Evolutionary conservation across 1,140 invertebrate genomes (phyloP).

Genomic region (Archegozetes longisetosus): DNA sequence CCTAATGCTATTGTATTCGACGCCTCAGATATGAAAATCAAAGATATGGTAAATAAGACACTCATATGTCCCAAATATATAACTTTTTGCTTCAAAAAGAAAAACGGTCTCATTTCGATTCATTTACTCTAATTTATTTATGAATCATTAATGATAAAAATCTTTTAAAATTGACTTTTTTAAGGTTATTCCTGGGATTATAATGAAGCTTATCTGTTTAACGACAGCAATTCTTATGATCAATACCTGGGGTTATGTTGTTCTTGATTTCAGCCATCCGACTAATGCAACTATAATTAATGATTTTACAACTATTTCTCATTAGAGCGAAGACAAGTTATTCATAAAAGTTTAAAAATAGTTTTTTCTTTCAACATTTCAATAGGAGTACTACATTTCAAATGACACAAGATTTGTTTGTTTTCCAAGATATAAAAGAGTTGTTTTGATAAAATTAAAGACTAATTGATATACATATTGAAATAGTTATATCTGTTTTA

Average conservation of each 20-base stretch:
- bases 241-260: slow-evolving; percentile 50
- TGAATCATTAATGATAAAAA: background rate
- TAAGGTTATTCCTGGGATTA: slow-evolving; percentile 49
- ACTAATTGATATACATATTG: too few species aligned
- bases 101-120: background rate
- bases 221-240: slow-evolving; percentile 46
- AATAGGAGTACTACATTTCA: too few species aligned
- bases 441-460: too few species aligned
- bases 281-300: too few species aligned
- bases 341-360: too few species aligned
- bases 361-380: too few species aligned
- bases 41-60: slow-evolving; percentile 24
- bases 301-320: too few species aligned
- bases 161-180: background rate
- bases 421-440: too few species aligned
- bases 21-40: slow-evolving; percentile 29
- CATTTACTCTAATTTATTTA: background rate
- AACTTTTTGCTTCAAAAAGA: background rate
- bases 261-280: too few species aligned
- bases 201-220: slow-evolving; percentile 56
- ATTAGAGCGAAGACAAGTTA: too few species aligned
- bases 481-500: too few species aligned
- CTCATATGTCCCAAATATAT: background rate
- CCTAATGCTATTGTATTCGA: slow-evolving; percentile 88
- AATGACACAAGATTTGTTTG: too few species aligned